These are phyloP conservation scores for Synanthedon tipuliformis DNA, from an alignment of 2,888 invertebrate species.

Conservation along the genomic window DNA sequence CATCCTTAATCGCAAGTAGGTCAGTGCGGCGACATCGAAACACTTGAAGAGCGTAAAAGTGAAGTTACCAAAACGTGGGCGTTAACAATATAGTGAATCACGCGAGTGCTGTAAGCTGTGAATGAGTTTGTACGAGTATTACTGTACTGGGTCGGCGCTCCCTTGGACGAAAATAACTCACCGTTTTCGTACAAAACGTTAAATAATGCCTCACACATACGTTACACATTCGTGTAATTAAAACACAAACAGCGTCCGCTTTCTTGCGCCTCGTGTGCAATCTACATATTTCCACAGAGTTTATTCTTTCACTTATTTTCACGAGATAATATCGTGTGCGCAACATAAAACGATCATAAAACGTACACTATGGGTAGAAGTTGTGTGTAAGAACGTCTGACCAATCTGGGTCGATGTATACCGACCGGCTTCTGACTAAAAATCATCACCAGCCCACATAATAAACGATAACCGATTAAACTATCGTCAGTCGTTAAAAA, in stretches of 20 bases:
- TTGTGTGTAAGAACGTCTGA: no score
- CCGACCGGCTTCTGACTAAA: no score
- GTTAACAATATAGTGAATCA: conserved; percentile 54
- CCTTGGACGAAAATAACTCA: conserved; percentile 40
- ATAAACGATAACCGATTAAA: no score
- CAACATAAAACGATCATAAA: no score
- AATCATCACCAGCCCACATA: no score
- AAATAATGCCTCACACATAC: neutral
- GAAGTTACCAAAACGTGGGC: conserved; percentile 27
- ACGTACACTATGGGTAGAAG: no score
- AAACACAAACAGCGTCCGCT: neutral
- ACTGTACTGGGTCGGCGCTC: conserved; percentile 42
- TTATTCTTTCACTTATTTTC: neutral
- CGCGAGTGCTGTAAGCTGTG: conserved; percentile 39
- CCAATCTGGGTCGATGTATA: no score
- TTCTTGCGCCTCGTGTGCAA: neutral
- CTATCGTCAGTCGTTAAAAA: no score
- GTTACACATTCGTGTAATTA: neutral
- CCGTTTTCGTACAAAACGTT: conserved; percentile 6
- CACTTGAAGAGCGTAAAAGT: conserved; percentile 14
- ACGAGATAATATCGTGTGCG: neutral
- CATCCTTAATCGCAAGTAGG: conserved; percentile 19
- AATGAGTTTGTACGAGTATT: conserved; percentile 29
- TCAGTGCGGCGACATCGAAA: conserved; percentile 18
- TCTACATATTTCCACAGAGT: neutral